Percentiles rank a stretch among this genome's conserved stretches.
Conservation (phyloP, 2,797 vertebrate species). For the Myotis daubentonii region DNA sequence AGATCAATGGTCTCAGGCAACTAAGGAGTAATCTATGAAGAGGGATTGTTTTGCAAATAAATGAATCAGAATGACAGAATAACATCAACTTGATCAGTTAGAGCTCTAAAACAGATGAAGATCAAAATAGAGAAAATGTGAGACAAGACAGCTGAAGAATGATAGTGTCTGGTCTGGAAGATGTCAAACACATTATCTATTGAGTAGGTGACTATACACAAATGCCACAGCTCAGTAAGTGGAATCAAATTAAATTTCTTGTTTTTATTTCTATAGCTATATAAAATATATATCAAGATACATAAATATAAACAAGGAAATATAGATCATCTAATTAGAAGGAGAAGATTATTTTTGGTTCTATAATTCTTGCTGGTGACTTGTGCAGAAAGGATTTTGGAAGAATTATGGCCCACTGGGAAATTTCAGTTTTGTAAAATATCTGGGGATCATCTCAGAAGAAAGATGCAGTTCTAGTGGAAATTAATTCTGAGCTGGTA, state of each 20-base stretch:
- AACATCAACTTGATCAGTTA: not conserved
- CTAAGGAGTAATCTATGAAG: not conserved
- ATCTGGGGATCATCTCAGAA: slow-evolving; percentile 40
- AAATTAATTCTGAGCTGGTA: slow-evolving; percentile 53
- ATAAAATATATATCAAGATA: not conserved
- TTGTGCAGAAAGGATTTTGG: slow-evolving; percentile 42
- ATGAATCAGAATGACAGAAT: not conserved
- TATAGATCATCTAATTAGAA: not conserved
- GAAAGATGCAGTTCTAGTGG: slow-evolving; percentile 26
- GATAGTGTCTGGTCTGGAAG: not conserved
- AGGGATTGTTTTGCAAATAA: slow-evolving; percentile 30
- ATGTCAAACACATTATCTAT: slow-evolving; percentile 55
- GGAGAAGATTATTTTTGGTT: slow-evolving; percentile 33
- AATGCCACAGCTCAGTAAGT: not conserved
- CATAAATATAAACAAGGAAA: not conserved
- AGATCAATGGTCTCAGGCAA: slow-evolving; percentile 2
- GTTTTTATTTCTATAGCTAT: not conserved
- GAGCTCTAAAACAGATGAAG: slow-evolving; percentile 41
- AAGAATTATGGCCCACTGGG: slow-evolving; percentile 50
- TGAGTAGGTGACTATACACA: not conserved
- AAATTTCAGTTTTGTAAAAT: slow-evolving; percentile 66
- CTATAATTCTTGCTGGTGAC: slow-evolving; percentile 21
- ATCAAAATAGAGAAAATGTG: slow-evolving; percentile 44
- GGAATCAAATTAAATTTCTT: not conserved
- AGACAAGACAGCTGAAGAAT: slow-evolving; percentile 45